Evolutionary conservation across 2,888 invertebrate species (phyloP).

Genomic region (Lasioglossum pauxillum): DNA sequence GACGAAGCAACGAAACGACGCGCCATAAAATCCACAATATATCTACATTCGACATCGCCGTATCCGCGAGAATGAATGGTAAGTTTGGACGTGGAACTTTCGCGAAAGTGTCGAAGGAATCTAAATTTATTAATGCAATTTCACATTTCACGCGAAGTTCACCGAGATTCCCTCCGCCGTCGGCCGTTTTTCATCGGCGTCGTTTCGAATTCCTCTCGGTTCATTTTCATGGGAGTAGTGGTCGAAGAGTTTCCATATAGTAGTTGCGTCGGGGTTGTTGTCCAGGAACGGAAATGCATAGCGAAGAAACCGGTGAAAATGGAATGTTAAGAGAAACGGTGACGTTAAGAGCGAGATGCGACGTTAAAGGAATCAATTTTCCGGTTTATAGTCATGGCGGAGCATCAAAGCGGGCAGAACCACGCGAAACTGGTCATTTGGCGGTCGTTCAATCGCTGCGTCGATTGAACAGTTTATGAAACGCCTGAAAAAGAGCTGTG

Average conservation of each 20-base stretch:
- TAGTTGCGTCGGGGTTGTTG: conserved; percentile 15
- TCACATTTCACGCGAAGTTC: conserved; percentile 23
- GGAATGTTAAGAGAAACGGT: neutral
- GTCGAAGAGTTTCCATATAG: neutral
- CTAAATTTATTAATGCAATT: conserved; percentile 51
- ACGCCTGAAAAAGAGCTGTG: neutral
- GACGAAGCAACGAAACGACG: neutral
- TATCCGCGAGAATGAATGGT: neutral
- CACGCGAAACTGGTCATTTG: conserved; percentile 30
- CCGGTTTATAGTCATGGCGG: conserved; percentile 27
- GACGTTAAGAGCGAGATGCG: neutral
- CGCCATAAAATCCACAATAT: neutral
- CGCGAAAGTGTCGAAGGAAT: conserved; percentile 11
- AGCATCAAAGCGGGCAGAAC: neutral
- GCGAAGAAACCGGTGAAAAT: conserved; percentile 10
- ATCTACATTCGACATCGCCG: too few species aligned
- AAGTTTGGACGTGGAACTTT: neutral
- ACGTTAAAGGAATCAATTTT: neutral
- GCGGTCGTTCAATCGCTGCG: conserved; percentile 39
- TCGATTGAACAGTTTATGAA: conserved; percentile 32
- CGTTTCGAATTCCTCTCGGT: conserved; percentile 35
- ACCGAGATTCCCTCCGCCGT: neutral
- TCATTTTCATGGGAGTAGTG: neutral
- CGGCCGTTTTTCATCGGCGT: neutral
- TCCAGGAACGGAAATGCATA: conserved; percentile 20